Base-by-base conservation (phyloP, 2,888 invertebrate genomes). In the Stenoptilia bipunctidactyla region DNA sequence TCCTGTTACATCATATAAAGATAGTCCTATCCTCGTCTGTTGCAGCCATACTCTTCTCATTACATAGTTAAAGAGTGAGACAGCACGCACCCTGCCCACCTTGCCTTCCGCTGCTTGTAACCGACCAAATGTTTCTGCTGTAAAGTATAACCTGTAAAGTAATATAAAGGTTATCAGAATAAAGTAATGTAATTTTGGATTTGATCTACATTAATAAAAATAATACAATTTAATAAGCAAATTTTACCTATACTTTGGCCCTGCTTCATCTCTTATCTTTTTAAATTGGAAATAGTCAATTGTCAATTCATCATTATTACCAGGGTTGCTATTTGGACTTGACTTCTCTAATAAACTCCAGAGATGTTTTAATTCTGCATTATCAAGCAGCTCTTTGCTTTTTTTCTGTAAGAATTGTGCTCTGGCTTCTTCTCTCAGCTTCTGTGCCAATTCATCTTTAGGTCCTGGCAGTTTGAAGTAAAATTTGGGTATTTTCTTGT, bases 41-140 rank as follows among this genome's bases (percentile, higher is more conserved):
- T 95, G 93, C 36, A 96, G 79, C 97, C 97, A 98, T 5, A 96
- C 94, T 62, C 97, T 92, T 10, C 95, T 86, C 96, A 97, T 95
- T 0, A 96, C 92, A 61, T 97, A 98, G 73, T 97, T 97, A 70
- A 97, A 97, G 44, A 98, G 86, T 0, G 94, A 92, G 67, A 92
- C 92, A 13, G 96, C 94, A 13, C 94, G 91, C 20, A 98, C 92
- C 42, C 93, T 86, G 0, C 96, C 96, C 1, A 79, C 59, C 53
- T 92, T 91, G 0, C 92, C 89, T 61, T 97, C 97, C 0, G 90
- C 90, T 44, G 93, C 92, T 61, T 94, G 92, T 2, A 98, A 80
- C 47, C 95, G 93, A 1, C 94, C 93, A 69, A 96, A 98, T 10
- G 95, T 89, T 50, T 89, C 89, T 0, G 96, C 90, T 25, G 92